Evolutionary conservation across 2,113 vertebrate genomes (phyloP).

Genomic region (Uropsilus gracilis): DNA sequence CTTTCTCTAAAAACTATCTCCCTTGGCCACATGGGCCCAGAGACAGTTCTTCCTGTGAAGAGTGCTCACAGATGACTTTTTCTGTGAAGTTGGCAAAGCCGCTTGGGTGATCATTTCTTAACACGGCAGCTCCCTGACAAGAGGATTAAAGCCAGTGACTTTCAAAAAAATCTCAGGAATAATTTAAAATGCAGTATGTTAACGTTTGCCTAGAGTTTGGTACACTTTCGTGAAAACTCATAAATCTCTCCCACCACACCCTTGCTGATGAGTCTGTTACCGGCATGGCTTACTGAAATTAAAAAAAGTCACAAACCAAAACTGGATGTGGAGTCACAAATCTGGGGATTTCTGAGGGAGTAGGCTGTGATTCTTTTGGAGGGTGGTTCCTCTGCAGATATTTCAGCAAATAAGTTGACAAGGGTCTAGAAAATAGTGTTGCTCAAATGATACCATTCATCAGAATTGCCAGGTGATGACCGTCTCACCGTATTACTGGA

Average conservation of each 20-base stretch:
- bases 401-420: not conserved
- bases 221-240: constrained; percentile 28
- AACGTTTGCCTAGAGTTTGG: constrained; percentile 32
- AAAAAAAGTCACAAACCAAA: not conserved
- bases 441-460: no score
- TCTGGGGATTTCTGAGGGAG: not conserved
- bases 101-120: not conserved
- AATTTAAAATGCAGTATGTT: not conserved
- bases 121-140: constrained; percentile 33
- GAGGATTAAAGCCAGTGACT: constrained; percentile 52
- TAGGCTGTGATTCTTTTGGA: not conserved
- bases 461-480: not conserved
- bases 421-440: not conserved
- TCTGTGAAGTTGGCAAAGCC: not conserved
- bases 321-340: not conserved
- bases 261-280: not conserved
- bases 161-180: constrained; percentile 50
- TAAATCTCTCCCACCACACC: constrained; percentile 22
- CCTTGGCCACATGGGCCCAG: rapidly evolving
- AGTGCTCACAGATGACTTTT: not conserved
- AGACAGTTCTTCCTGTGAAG: not conserved
- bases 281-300: not conserved
- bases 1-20: not conserved
- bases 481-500: not conserved
- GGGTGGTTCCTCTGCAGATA: not conserved